phyloP scores from a whole-genome alignment of 2,797 vertebrate genomes.

The Semaprochilodus insignis region DNA sequence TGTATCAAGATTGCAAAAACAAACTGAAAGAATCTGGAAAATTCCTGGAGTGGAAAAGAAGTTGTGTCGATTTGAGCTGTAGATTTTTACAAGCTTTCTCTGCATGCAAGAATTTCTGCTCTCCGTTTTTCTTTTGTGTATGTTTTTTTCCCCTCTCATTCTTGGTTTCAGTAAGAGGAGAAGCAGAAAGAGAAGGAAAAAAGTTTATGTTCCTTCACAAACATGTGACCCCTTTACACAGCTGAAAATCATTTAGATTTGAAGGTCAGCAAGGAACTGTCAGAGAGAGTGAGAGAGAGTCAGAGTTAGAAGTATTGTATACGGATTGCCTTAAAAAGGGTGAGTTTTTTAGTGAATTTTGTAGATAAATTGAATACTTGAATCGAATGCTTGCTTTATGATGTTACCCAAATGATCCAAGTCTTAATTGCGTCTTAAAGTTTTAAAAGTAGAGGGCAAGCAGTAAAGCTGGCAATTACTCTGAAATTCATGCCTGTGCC shows the following conservation, averaged over 20 bases:
- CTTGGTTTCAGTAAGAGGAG: slow-evolving; percentile 38
- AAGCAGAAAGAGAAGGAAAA: slow-evolving; percentile 28
- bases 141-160: slow-evolving; percentile 35
- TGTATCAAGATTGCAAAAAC: background rate
- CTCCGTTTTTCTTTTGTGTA: slow-evolving; percentile 51
- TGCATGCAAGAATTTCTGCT: slow-evolving; percentile 50
- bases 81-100: background rate
- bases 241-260: slow-evolving; percentile 83
- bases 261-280: slow-evolving; percentile 66
- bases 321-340: background rate
- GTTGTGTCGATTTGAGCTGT: background rate
- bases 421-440: background rate
- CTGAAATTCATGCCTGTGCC: slow-evolving; percentile 33
- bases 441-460: slow-evolving; percentile 12
- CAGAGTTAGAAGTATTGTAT: slow-evolving; percentile 24
- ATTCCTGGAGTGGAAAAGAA: background rate
- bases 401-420: background rate
- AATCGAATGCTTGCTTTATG: background rate
- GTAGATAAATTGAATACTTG: background rate
- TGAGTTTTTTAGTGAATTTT: background rate
- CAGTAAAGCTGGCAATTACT: slow-evolving; percentile 15
- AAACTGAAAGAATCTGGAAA: background rate
- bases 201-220: slow-evolving; percentile 75
- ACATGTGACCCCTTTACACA: slow-evolving; percentile 80
- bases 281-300: slow-evolving; percentile 39